Percentiles rank a stretch among this genome's conserved stretches.
Conservation (phyloP, 2,888 invertebrate species). For the Sussaba pulchella region DNA sequence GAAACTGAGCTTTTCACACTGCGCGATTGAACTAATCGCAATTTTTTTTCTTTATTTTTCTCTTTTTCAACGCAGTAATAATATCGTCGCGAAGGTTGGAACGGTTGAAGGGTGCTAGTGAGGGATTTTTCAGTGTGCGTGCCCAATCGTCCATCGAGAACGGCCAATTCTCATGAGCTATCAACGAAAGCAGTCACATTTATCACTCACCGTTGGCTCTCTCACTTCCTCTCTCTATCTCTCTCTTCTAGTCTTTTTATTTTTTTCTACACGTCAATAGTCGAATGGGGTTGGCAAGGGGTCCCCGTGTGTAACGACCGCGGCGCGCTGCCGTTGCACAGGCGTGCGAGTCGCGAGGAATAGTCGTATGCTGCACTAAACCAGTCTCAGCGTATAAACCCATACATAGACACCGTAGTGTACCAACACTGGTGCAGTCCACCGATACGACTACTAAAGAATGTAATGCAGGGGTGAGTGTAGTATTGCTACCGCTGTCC, state of each 20-base stretch:
- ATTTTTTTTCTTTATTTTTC: slow-evolving; percentile 17
- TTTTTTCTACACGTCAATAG: slow-evolving; percentile 66
- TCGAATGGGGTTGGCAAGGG: slow-evolving; percentile 67
- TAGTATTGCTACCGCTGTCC: slow-evolving; percentile 43
- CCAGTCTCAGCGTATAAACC: neutral
- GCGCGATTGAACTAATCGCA: slow-evolving; percentile 33
- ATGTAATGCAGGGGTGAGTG: slow-evolving; percentile 55
- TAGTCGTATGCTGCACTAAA: slow-evolving; percentile 39
- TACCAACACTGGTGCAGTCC: neutral
- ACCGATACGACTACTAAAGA: slow-evolving; percentile 49
- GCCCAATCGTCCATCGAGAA: slow-evolving; percentile 60
- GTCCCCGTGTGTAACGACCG: slow-evolving; percentile 64
- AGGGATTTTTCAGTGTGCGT: slow-evolving; percentile 50
- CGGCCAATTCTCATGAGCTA: slow-evolving; percentile 64
- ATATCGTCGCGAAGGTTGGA: too few relatives aligned
- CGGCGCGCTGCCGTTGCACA: slow-evolving; percentile 38
- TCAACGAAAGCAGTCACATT: slow-evolving; percentile 63
- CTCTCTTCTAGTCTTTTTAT: slow-evolving; percentile 51
- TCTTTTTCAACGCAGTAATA: neutral
- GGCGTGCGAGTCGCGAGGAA: slow-evolving; percentile 51
- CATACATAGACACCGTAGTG: neutral
- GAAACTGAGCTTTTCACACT: slow-evolving; percentile 15
- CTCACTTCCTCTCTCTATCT: slow-evolving; percentile 49
- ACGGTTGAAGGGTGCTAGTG: too few relatives aligned
- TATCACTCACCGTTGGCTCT: slow-evolving; percentile 58